Evolutionary conservation across 1,140 invertebrate genomes (phyloP).

Genomic region (Trialeurodes vaporariorum): DNA sequence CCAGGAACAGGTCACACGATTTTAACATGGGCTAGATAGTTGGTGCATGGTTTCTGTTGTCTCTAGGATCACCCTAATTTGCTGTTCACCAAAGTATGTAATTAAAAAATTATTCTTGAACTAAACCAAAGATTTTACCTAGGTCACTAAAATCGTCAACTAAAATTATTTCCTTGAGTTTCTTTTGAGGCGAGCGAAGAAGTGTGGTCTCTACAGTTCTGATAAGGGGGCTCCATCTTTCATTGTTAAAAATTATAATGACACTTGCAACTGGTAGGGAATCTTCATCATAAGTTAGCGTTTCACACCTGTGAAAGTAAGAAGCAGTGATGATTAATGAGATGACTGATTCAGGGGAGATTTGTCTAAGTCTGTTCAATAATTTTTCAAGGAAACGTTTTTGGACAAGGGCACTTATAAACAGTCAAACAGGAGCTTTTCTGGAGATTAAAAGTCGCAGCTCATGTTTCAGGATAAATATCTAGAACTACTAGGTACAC

Average conservation of each 20-base stretch:
- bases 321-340: too few relatives aligned
- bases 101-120: neutral
- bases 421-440: too few relatives aligned
- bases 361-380: too few relatives aligned
- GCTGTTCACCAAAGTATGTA: conserved; percentile 10
- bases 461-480: too few relatives aligned
- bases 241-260: conserved; percentile 89
- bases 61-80: neutral
- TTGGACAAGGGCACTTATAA: too few relatives aligned
- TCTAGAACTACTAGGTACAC: too few relatives aligned
- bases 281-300: conserved; percentile 56
- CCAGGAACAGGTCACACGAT: neutral
- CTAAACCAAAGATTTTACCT: conserved; percentile 29
- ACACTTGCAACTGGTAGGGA: conserved; percentile 68
- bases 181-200: conserved; percentile 61
- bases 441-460: too few relatives aligned
- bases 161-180: conserved; percentile 82
- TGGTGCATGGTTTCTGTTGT: too few relatives aligned
- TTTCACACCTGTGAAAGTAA: conserved; percentile 60
- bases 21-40: too few relatives aligned
- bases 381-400: too few relatives aligned
- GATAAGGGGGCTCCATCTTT: conserved; percentile 78
- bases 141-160: conserved; percentile 81
- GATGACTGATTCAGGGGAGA: too few relatives aligned
- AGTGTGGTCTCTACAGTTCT: conserved; percentile 74